Percentiles rank a stretch among this genome's conserved stretches.
Conservation (phyloP, 2,888 invertebrate genomes). For the Andrena bicolor region DNA sequence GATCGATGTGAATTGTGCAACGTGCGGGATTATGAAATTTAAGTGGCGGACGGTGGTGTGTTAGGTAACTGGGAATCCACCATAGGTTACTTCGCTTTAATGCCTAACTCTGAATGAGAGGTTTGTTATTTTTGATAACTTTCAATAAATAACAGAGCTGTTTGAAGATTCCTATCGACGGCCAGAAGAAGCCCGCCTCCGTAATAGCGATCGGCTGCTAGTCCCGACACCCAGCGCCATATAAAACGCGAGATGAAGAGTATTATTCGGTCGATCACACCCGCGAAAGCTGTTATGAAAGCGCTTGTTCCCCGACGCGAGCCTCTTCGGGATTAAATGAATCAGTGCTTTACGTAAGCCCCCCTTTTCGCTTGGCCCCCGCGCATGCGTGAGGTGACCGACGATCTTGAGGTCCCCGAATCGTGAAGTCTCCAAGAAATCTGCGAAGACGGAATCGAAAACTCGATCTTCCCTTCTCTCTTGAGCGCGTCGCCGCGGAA, state of each 20-base stretch:
- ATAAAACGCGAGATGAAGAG: background rate
- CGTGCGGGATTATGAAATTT: background rate
- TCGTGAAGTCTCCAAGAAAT: background rate
- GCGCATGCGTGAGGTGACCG: no score
- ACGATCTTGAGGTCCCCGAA: background rate
- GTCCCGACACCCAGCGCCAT: background rate
- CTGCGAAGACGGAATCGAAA: background rate
- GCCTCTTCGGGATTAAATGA: background rate
- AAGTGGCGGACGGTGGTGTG: background rate
- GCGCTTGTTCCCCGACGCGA: background rate
- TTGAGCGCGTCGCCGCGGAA: background rate
- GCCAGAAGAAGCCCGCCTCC: background rate
- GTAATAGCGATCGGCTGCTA: background rate
- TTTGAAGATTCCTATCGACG: background rate
- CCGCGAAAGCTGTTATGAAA: constrained; percentile 8
- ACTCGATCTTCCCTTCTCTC: background rate
- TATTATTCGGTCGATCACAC: background rate
- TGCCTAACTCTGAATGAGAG: no score
- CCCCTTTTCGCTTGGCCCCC: background rate
- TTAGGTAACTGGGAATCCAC: background rate
- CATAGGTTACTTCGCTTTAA: no score
- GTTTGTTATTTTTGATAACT: no score
- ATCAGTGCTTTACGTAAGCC: background rate
- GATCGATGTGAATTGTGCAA: constrained; percentile 10
- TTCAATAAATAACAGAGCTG: no score